These are phyloP conservation scores for Oscheius onirici DNA, from an alignment of 2,888 invertebrate genomes.

Conservation along the genomic window DNA sequence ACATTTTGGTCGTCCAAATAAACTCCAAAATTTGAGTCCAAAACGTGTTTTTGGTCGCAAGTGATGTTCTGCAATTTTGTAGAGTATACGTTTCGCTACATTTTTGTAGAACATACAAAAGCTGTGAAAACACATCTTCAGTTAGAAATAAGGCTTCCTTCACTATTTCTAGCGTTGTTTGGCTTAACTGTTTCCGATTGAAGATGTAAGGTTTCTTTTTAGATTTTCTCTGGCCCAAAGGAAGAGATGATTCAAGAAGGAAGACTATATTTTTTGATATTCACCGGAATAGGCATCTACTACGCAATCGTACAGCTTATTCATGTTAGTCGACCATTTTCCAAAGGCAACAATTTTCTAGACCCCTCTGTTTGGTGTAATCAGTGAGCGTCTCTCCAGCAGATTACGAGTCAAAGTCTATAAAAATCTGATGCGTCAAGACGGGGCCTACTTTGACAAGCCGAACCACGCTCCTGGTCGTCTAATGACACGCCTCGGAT, in stretches of 20 bases:
- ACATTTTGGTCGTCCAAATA: no score
- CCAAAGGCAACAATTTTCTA: slow-evolving; percentile 35
- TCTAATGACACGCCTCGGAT: slow-evolving; percentile 72
- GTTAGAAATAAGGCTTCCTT: no score
- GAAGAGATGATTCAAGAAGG: slow-evolving; percentile 8
- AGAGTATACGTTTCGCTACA: no score
- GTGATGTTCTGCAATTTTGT: no score
- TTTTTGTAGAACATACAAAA: no score
- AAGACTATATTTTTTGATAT: not conserved
- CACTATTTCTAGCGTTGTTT: no score
- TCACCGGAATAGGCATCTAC: slow-evolving; percentile 9
- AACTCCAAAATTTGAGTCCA: no score
- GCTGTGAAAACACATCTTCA: no score
- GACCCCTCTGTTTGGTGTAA: slow-evolving; percentile 67
- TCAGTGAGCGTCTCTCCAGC: slow-evolving; percentile 70
- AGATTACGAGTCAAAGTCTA: slow-evolving; percentile 72
- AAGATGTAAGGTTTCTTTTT: not conserved
- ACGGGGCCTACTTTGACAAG: slow-evolving; percentile 74
- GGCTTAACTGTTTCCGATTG: no score
- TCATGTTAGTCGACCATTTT: slow-evolving; percentile 2
- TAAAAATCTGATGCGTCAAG: slow-evolving; percentile 71
- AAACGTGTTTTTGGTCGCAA: no score
- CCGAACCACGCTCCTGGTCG: slow-evolving; percentile 72
- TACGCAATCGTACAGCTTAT: slow-evolving; percentile 11
- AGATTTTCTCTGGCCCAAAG: slow-evolving; percentile 10